phyloP scores from a whole-genome alignment of 2,113 vertebrate species.

The Himantopus leucocephalus region DNA sequence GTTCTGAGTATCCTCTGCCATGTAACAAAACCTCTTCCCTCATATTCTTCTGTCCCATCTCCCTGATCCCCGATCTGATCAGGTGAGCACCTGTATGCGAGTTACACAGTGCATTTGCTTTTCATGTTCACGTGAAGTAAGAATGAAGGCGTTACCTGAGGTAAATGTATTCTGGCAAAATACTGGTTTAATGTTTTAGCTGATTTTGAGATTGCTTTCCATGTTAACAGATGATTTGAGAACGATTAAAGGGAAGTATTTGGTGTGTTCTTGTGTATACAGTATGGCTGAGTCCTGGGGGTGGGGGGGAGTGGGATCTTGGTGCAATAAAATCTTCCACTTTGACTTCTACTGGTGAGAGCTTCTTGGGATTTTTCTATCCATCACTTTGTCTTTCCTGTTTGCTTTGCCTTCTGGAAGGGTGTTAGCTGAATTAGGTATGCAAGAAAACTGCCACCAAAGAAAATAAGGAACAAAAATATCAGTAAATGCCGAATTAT shows the following conservation, averaged over 20 bases:
- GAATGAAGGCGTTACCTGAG: background rate
- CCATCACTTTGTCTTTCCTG: background rate
- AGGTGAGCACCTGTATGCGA: background rate
- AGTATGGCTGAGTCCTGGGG: too few relatives aligned
- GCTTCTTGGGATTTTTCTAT: background rate
- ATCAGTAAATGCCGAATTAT: background rate
- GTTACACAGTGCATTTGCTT: background rate
- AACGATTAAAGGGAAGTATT: background rate
- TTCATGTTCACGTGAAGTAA: background rate
- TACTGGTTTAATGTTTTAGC: background rate
- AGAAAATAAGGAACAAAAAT: background rate
- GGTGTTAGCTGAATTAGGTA: background rate
- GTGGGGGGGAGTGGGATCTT: background rate
- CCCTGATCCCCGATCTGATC: background rate
- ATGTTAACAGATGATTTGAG: background rate
- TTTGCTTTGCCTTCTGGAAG: slow-evolving; percentile 5
- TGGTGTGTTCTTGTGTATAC: background rate
- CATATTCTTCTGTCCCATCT: background rate
- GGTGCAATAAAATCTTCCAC: background rate
- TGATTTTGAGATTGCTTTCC: background rate
- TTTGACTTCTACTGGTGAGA: background rate
- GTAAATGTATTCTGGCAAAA: background rate
- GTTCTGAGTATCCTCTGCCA: background rate
- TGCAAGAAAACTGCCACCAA: background rate
- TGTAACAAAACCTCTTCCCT: background rate